Evolutionary conservation across 2,797 vertebrate genomes (phyloP).

Genomic region (Petrocephalus schoutedeni): DNA sequence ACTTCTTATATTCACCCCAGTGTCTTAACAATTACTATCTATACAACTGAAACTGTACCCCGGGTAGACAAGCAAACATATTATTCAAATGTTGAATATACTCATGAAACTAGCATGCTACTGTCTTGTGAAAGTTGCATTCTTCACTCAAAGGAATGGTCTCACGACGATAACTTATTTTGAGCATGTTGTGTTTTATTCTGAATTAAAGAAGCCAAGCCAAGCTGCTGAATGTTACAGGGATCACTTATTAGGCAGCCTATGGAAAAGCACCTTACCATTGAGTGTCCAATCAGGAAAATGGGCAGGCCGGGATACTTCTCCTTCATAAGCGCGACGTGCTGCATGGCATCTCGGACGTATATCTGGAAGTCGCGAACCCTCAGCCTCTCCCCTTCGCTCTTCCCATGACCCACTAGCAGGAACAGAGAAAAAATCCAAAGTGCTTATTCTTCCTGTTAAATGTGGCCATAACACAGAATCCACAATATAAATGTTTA

Average conservation of each 20-base stretch:
- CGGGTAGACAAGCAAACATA: not conserved
- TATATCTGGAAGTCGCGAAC: slow-evolving; percentile 88
- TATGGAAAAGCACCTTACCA: slow-evolving; percentile 66
- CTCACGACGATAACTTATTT: not conserved
- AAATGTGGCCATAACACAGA: not conserved
- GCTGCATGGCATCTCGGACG: slow-evolving; percentile 83
- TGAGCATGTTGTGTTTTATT: not conserved
- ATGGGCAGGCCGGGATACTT: slow-evolving; percentile 72
- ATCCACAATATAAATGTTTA: not conserved
- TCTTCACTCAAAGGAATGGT: not conserved
- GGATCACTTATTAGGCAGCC: not conserved
- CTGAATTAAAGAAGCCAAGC: not conserved
- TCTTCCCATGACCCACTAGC: slow-evolving; percentile 91
- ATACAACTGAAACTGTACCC: not conserved
- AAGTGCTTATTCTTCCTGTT: slow-evolving; percentile 5
- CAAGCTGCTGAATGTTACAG: not conserved
- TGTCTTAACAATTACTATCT: not conserved
- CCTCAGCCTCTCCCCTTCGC: slow-evolving; percentile 87
- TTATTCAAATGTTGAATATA: not conserved
- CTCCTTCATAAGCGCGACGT: slow-evolving; percentile 78
- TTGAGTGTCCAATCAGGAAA: slow-evolving; percentile 90
- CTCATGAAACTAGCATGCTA: not conserved
- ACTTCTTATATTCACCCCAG: not conserved
- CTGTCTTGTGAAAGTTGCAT: not conserved
- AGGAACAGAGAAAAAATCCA: slow-evolving; percentile 10